Conservation (phyloP, 2,888 invertebrate genomes). For the Bombylius discolor region DNA sequence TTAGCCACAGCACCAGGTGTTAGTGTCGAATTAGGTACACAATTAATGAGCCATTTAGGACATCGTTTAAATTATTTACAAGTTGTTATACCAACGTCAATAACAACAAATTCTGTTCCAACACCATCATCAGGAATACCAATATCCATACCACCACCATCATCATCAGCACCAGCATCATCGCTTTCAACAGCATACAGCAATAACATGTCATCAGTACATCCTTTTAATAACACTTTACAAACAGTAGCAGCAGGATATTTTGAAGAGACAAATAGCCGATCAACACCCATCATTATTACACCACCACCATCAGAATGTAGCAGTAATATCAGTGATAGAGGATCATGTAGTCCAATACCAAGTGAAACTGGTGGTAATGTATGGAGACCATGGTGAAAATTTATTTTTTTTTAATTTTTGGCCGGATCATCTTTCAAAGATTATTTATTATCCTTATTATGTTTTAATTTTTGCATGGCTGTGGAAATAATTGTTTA, state of each 20-base stretch:
- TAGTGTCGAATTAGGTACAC: slow-evolving; percentile 74
- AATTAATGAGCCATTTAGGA: slow-evolving; percentile 81
- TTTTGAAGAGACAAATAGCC: slow-evolving; percentile 10
- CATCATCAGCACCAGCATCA: background rate
- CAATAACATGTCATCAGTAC: background rate
- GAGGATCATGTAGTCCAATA: slow-evolving; percentile 32
- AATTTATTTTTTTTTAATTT: background rate
- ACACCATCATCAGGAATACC: background rate
- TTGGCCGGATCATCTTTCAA: too few species aligned
- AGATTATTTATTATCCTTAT: too few species aligned
- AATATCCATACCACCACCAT: slow-evolving; percentile 1
- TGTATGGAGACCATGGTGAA: slow-evolving; percentile 36
- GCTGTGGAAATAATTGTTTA: too few species aligned
- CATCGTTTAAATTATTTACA: slow-evolving; percentile 56
- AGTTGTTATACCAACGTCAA: slow-evolving; percentile 31
- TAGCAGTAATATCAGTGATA: slow-evolving; percentile 23
- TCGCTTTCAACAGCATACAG: background rate
- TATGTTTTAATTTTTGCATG: too few species aligned
- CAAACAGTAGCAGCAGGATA: background rate
- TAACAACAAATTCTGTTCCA: slow-evolving; percentile 4
- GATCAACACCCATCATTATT: slow-evolving; percentile 19
- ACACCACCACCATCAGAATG: slow-evolving; percentile 36
- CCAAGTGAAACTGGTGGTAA: slow-evolving; percentile 28
- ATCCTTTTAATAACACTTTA: background rate
- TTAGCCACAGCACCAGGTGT: slow-evolving; percentile 76